Evolutionary conservation across 2,113 vertebrate genomes (phyloP), one percentile per base, ranked within the genome.

Genomic region (Azemiops feae): DNA sequence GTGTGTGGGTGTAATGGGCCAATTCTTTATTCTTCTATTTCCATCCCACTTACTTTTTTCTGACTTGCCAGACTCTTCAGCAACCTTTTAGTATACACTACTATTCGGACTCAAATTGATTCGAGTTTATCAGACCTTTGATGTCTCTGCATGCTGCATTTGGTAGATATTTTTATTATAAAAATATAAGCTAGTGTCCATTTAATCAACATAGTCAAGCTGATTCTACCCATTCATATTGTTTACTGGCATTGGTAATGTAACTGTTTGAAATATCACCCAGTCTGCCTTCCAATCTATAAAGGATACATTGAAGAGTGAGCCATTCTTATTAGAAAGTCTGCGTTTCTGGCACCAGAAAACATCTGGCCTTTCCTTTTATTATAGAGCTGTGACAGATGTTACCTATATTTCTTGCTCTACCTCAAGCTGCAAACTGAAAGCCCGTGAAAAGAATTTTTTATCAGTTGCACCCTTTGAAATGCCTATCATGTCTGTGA

Each of bases 21-120:
- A 47, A 55, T 89, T 91, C 90, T 87, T 39, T 90, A 81, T 43
- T 81, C 74, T 92, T 10, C 52, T 89, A 85, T 86, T 0, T 0
- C 39, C 53, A 18, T 0, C 2, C 57, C 2, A 0, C 0, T 0
- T 88, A 10, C 47, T 43, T 85, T 85, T 14, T 89, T 87, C 30
- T 4, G 50, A 0, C 45, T 89, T 74, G 11, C 5, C 60, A 1
- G 4, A 93, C 30, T 60, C 43, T 90, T 87, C 9, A 27, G 18
- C 18, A 64, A 20, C 55, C 50, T 60, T 0, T 89, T 30, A 6
- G 27, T 25, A 91, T 45, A 39, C 22, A 45, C 39, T n/a, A 47
- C 5, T n/a, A 34, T 57, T 47, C 69, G 11, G 39, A 16, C 23
- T 34, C 22, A 43, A 12, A 0, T 0, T 1, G 27, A 25, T 0